Conservation (phyloP, 2,888 invertebrate genomes). For the Idaea dimidiata region DNA sequence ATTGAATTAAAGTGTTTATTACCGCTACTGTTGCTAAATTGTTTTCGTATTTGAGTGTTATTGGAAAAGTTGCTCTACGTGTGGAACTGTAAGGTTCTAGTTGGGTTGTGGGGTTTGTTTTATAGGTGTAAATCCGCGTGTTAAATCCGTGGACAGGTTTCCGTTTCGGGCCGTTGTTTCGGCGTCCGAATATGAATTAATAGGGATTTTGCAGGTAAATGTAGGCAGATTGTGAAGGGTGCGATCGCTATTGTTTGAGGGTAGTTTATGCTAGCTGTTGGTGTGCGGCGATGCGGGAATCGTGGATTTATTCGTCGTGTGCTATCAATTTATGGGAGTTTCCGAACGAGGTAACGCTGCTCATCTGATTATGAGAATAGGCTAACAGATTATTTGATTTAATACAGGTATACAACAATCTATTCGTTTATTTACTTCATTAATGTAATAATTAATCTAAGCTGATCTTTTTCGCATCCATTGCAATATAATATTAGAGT, state of each 20-base stretch:
- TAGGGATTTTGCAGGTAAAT: conserved; percentile 61
- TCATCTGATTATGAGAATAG: neutral
- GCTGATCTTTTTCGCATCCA: too few species aligned
- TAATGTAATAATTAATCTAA: too few species aligned
- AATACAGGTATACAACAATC: neutral
- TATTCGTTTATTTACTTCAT: neutral
- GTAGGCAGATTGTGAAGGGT: conserved; percentile 48
- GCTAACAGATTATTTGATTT: conserved; percentile 7
- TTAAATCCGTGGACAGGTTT: conserved; percentile 69
- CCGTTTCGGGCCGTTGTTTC: conserved; percentile 60
- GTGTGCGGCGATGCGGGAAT: conserved; percentile 20
- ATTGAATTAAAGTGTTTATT: conserved; percentile 28
- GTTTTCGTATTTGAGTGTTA: conserved; percentile 18
- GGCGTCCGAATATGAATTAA: conserved; percentile 62
- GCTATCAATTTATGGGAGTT: conserved; percentile 17
- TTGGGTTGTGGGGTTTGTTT: conserved; percentile 25
- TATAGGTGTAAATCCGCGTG: conserved; percentile 60
- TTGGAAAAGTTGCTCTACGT: conserved; percentile 33
- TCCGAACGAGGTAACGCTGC: neutral
- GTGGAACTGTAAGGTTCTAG: conserved; percentile 21
- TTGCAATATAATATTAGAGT: too few species aligned
- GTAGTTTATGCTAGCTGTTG: conserved; percentile 26
- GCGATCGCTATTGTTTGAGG: conserved; percentile 33
- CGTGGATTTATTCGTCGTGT: conserved; percentile 21
- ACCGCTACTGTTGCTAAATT: conserved; percentile 16